Conservation (phyloP, 1,140 invertebrate genomes). For the Papilio helenus region DNA sequence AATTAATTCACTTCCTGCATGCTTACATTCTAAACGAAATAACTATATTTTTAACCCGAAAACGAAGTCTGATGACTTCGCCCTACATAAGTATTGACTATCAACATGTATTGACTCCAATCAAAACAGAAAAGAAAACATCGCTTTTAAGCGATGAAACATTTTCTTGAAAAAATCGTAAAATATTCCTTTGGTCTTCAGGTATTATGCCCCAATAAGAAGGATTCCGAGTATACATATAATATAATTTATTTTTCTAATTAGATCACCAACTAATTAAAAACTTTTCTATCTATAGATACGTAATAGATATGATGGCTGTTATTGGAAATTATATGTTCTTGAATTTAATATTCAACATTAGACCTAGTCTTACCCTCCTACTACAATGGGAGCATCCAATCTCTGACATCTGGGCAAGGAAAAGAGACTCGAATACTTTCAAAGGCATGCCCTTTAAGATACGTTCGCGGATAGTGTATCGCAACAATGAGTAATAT, state of each 20-base stretch:
- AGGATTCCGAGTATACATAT: not conserved
- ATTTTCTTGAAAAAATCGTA: not conserved
- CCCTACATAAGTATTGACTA: not conserved
- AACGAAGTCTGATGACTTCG: too few relatives aligned
- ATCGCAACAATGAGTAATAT: conserved; percentile 73
- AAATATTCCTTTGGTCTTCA: not conserved
- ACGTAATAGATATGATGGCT: not conserved
- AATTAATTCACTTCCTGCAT: not conserved
- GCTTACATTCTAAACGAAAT: not conserved
- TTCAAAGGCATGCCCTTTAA: conserved; percentile 37
- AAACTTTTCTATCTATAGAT: not conserved
- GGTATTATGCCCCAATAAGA: not conserved
- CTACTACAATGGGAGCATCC: not conserved
- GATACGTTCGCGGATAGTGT: conserved; percentile 44
- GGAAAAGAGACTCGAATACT: conserved; percentile 26
- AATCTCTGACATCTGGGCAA: conserved; percentile 25
- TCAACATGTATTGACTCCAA: not conserved
- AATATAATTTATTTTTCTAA: too few relatives aligned
- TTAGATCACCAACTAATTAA: not conserved
- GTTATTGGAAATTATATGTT: not conserved
- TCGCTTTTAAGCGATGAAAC: not conserved
- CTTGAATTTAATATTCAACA: not conserved
- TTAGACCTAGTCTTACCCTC: not conserved
- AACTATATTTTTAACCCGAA: too few relatives aligned
- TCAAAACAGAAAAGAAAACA: too few relatives aligned